Evolutionary conservation across 2,888 invertebrate species (phyloP), one percentile per base, ranked within the genome.

Genomic region (Zhuqinia jingwanae): DNA sequence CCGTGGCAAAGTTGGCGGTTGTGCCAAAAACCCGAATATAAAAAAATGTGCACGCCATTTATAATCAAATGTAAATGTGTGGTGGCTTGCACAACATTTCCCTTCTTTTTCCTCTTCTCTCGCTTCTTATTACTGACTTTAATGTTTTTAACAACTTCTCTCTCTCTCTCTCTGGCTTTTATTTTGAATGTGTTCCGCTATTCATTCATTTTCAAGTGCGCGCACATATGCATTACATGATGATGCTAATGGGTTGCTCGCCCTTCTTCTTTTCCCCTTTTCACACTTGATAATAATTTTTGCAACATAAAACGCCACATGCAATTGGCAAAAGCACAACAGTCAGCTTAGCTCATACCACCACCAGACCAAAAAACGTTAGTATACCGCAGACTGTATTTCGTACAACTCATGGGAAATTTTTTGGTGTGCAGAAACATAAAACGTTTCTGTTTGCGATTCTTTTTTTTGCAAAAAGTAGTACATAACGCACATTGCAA

Each of bases 11-110:
- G 81, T 82, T 63, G 45, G 82, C 45, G 65, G 27, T 53, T 22
- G 65, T 83, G 83, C 83, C 83, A 82, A 83, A 76, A 65, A 25
- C 75, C 77, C 36, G 47, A 76, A 58, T 50, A n/a, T n/a, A 75
- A 53, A 75, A 53, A 79, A 82, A 58, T 60, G 73, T 82, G 47
- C 42, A 20, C 22, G 47, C 68, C 68, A 47, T 68, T 0, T 30
- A 70, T 36, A 68, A n/a, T 25, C 56, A 20, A 20, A 73, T 45
- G 50, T 47, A 13, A 68, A 22, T 68, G 68, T n/a, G n/a, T n/a
- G n/a, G n/a, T 65, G 25, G 47, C 50, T 75, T 63, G 30, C 75
- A 82, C 75, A 82, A 82, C 63, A 27, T 63, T 82, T 82, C 22
- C 65, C 53, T 50, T 45, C 63, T 75, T 82, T 45, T 22, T 20